Conservation (phyloP, 2,797 vertebrate genomes). For the Ibycter americanus region DNA sequence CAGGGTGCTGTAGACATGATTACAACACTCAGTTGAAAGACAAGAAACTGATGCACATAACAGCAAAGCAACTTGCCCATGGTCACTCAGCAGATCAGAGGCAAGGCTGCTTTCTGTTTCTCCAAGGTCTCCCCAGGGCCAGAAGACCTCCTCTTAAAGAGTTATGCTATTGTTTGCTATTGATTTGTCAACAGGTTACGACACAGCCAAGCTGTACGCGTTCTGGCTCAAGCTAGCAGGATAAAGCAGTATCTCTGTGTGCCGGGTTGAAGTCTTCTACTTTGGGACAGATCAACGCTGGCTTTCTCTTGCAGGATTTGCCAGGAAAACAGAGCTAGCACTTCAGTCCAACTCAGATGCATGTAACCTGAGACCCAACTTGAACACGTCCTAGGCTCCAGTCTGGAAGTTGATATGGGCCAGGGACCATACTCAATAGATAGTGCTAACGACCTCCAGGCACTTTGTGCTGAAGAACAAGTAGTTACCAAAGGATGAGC, state of each 20-base stretch:
- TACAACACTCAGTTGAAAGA: neutral
- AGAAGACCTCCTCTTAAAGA: neutral
- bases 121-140: neutral
- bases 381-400: neutral
- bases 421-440: neutral
- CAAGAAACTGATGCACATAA: neutral
- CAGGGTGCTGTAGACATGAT: neutral
- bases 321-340: neutral
- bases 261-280: neutral
- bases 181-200: neutral
- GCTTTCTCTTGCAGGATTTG: neutral
- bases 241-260: neutral
- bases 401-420: neutral
- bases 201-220: neutral
- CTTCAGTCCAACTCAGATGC: neutral
- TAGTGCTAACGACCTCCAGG: neutral
- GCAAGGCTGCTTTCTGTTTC: neutral
- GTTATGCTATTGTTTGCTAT: neutral
- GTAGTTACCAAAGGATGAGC: neutral
- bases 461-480: neutral
- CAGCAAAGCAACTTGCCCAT: neutral
- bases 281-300: neutral
- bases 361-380: neutral
- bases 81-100: neutral
- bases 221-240: neutral